phyloP scores from a whole-genome alignment of 2,888 invertebrate genomes.

The Ophioninae sp. region DNA sequence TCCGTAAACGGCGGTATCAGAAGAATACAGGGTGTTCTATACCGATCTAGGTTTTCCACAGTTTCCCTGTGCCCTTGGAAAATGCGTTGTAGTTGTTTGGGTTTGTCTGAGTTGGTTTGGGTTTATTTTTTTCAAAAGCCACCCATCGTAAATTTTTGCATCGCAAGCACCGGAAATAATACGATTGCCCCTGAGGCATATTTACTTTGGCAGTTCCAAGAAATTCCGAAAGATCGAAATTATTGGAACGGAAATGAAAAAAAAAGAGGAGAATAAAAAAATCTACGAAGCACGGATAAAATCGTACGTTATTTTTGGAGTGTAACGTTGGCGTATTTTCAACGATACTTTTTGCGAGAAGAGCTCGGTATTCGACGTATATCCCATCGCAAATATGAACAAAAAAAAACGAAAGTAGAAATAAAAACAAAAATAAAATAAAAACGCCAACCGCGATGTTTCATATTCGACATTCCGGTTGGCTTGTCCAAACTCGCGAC shows the following conservation, averaged over 20 bases:
- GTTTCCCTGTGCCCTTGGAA: too few species aligned
- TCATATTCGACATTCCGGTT: constrained; percentile 53
- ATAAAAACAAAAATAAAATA: too few species aligned
- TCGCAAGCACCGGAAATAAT: too few species aligned
- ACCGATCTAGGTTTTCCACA: too few species aligned
- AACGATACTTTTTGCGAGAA: background rate
- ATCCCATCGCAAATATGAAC: constrained; percentile 30
- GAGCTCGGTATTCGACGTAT: constrained; percentile 8
- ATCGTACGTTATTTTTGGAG: background rate
- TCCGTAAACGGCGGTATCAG: too few species aligned
- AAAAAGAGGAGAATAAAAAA: background rate
- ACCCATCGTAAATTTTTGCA: too few species aligned
- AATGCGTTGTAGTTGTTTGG: too few species aligned
- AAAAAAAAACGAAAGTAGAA: background rate
- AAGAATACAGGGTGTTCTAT: too few species aligned
- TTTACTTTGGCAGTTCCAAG: background rate
- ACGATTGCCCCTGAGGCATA: too few species aligned
- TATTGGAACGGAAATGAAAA: background rate
- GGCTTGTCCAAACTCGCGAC: constrained; percentile 18
- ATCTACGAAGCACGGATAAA: background rate
- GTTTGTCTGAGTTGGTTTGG: too few species aligned
- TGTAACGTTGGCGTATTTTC: background rate
- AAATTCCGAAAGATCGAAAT: background rate
- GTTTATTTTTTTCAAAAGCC: too few species aligned
- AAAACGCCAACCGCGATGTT: constrained; percentile 37